phyloP scores from a whole-genome alignment of 2,888 invertebrate genomes.

The Cheilosia vulpina region DNA sequence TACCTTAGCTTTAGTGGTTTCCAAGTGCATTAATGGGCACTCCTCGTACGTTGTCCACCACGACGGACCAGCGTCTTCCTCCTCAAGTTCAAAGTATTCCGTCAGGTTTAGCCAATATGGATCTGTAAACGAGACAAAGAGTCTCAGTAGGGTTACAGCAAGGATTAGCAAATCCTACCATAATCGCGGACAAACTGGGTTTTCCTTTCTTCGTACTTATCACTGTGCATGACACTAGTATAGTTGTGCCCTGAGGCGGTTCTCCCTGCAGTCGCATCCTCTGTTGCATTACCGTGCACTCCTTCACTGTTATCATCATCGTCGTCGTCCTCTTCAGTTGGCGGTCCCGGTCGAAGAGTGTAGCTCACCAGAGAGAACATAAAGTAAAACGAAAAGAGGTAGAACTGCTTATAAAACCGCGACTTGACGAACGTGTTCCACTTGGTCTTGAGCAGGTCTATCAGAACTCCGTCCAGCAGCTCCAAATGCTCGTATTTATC shows the following conservation, averaged over 20 bases:
- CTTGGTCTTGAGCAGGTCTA: slow-evolving; percentile 97
- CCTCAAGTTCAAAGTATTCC: slow-evolving; percentile 80
- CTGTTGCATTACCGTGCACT: slow-evolving; percentile 49
- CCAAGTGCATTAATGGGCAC: slow-evolving; percentile 82
- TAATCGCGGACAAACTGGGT: slow-evolving; percentile 19
- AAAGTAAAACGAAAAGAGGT: slow-evolving; percentile 95
- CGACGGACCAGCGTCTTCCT: slow-evolving; percentile 78
- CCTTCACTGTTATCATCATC: slow-evolving; percentile 78
- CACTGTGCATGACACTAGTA: not conserved
- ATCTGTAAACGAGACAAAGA: slow-evolving; percentile 76
- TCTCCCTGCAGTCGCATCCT: slow-evolving; percentile 25
- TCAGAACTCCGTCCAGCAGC: slow-evolving; percentile 96
- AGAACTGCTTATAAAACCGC: slow-evolving; percentile 96
- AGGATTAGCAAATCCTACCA: slow-evolving; percentile 12
- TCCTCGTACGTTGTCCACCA: slow-evolving; percentile 83
- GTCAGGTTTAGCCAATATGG: slow-evolving; percentile 83
- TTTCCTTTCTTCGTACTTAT: slow-evolving; percentile 20
- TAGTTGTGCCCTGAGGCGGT: slow-evolving; percentile 21
- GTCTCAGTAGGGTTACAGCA: not conserved
- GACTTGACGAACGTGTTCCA: slow-evolving; percentile 99
- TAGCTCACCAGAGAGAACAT: slow-evolving; percentile 94
- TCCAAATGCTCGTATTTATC: slow-evolving; percentile 97
- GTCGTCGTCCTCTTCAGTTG: slow-evolving; percentile 79
- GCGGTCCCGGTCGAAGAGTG: slow-evolving; percentile 93
- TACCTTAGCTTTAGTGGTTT: slow-evolving; percentile 80